Conservation (phyloP, 2,797 vertebrate species). For the Sparus aurata region DNA sequence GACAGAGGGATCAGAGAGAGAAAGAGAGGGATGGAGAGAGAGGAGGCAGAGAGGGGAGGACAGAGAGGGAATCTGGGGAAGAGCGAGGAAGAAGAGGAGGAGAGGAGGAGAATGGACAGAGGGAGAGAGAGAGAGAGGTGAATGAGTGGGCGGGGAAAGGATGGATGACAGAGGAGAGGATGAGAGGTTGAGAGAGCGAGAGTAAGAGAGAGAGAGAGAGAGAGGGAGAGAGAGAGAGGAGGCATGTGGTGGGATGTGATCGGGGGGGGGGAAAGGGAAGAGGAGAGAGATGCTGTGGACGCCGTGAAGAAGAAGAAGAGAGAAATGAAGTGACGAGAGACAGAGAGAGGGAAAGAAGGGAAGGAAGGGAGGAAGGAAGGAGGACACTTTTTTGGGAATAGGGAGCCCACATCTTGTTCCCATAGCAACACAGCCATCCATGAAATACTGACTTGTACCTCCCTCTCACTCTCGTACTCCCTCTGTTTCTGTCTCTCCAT, state of each 20-base stretch:
- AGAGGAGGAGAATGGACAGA: slow-evolving; percentile 46
- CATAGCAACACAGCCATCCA: slow-evolving; percentile 90
- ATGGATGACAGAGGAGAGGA: slow-evolving; percentile 52
- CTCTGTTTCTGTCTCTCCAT: slow-evolving; percentile 74
- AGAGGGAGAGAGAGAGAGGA: slow-evolving; percentile 50
- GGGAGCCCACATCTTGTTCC: slow-evolving; percentile 89
- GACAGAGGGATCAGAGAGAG: slow-evolving; percentile 84
- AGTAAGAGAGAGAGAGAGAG: slow-evolving; percentile 29
- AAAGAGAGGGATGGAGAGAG: slow-evolving; percentile 58
- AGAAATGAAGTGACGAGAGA: slow-evolving; percentile 73
- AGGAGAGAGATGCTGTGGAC: slow-evolving; percentile 62
- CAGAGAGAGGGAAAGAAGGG: slow-evolving; percentile 65
- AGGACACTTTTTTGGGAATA: slow-evolving; percentile 88
- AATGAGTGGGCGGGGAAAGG: slow-evolving; percentile 62
- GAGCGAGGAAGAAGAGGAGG: slow-evolving; percentile 28
- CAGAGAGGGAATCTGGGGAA: slow-evolving; percentile 56
- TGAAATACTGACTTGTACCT: slow-evolving; percentile 86
- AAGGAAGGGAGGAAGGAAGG: slow-evolving; percentile 77
- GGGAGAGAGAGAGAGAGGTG: slow-evolving; percentile 41
- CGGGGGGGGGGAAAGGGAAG: slow-evolving; percentile 49
- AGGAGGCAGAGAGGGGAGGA: slow-evolving; percentile 25
- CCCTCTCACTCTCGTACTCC: slow-evolving; percentile 79
- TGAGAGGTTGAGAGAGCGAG: slow-evolving; percentile 28
- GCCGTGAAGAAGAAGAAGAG: slow-evolving; percentile 51
- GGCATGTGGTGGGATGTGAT: slow-evolving; percentile 71